These are phyloP conservation scores for Tipula confusa DNA, from an alignment of 2,888 invertebrate genomes.

Conservation along the genomic window DNA sequence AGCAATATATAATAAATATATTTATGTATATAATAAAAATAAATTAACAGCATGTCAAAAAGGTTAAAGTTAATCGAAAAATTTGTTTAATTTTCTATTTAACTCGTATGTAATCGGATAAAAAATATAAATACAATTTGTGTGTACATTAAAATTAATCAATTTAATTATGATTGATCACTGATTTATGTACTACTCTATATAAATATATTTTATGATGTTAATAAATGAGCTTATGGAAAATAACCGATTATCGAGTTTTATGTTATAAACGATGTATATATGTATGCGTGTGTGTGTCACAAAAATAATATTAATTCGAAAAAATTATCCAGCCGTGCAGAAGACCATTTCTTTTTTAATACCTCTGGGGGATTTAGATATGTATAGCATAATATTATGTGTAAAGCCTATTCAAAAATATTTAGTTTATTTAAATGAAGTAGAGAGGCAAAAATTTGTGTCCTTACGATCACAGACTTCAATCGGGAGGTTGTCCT, in stretches of 20 bases:
- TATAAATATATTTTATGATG: background rate
- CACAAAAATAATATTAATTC: no score
- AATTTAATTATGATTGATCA: constrained; percentile 15
- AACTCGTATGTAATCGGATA: background rate
- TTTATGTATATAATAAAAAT: background rate
- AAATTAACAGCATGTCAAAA: constrained; percentile 21
- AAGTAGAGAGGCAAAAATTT: no score
- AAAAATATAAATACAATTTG: background rate
- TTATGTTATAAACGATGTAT: background rate
- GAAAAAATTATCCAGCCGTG: no score
- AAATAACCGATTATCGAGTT: background rate
- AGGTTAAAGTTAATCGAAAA: constrained; percentile 3
- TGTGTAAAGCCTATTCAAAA: no score
- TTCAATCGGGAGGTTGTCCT: no score
- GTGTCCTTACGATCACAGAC: no score
- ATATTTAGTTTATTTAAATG: no score
- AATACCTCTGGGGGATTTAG: no score
- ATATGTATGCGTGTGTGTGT: no score
- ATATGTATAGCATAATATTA: no score
- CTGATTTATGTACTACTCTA: background rate
- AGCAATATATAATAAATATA: background rate
- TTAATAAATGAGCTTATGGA: background rate
- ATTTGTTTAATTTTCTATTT: background rate
- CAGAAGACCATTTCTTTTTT: no score
- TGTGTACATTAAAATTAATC: background rate